Evolutionary conservation across 2,113 vertebrate species (phyloP).

Genomic region (Jaculus jaculus): DNA sequence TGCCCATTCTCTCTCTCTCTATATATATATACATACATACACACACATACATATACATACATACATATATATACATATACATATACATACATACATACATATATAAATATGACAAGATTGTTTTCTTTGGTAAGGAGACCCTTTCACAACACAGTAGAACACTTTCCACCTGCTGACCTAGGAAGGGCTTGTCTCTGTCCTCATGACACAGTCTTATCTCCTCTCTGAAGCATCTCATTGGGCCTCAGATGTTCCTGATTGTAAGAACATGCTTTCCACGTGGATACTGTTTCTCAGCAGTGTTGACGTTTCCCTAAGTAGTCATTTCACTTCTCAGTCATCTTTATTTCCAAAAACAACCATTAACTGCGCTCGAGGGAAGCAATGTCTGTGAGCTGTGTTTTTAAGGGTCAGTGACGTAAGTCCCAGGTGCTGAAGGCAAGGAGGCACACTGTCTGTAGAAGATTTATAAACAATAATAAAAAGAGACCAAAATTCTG

Average conservation of each 20-base stretch:
- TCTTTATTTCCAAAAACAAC: neutral
- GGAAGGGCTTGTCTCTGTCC: neutral
- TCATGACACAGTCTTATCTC: neutral
- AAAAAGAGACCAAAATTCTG: neutral
- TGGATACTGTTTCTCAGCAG: neutral
- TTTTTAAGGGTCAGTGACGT: fast-evolving
- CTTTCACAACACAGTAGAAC: neutral
- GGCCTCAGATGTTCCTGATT: neutral
- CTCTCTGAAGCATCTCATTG: neutral
- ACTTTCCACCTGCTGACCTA: neutral
- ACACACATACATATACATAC: no score
- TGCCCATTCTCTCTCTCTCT: no score
- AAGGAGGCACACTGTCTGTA: neutral
- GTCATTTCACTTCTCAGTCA: neutral
- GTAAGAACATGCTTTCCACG: neutral
- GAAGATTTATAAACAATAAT: neutral
- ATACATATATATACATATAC: no score
- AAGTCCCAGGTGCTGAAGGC: neutral
- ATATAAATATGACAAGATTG: no score
- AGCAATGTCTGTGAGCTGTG: neutral
- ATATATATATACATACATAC: no score
- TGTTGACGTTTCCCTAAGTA: neutral
- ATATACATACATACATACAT: no score
- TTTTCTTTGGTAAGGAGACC: neutral
- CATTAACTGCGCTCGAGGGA: neutral